Base-by-base conservation (phyloP, 2,888 invertebrate genomes). In the Thereva nobilitata region DNA sequence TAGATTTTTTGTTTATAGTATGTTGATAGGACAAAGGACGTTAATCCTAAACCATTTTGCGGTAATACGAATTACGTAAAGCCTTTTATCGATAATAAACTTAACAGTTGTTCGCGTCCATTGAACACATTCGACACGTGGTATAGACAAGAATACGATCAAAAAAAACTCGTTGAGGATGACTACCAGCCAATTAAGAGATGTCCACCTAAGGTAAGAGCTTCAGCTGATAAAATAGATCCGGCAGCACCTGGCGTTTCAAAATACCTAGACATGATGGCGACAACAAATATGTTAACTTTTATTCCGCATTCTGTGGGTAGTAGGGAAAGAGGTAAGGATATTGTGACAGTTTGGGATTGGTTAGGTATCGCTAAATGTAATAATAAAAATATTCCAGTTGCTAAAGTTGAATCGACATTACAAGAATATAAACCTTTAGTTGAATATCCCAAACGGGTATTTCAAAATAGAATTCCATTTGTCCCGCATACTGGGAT, bases 101-200 rank as follows among this genome's bases (percentile, higher is more conserved):
- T 79, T 4, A 74, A 73, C 1, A 75, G 76, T 61, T 54, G 76
- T 0, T 75, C 75, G 41, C 75, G 75, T 4, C 73, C 75, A 40
- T 74, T 76, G 23, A 73, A 74, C 23, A 73, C 74, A 0, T 69
- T 73, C 8, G 68, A 71, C 0, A 79, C 78, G 63, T 69, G 75
- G 0, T 74, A 73, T 12, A 75, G 75, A 42, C 72, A 73, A 1
- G 72, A 78, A 2, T 79, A 61, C 10, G 34, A 9, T 23, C 4
- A 34, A 35, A 61, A 61, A 34, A 10, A 35, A 40, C 6, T 50
- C 3, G 1, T 1, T 12, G 49, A 49, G 3, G 49, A 59, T 37
- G 12, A 10, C 10, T 3, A 40, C 7, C 10, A 4, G 8, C 4
- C 38, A 2, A 10, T 49, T 49, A 49, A 49, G 47, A 49, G 3